Evolutionary conservation across 2,797 vertebrate genomes (phyloP), one percentile per base, ranked within the genome.

Genomic region (Harpagifer antarcticus): DNA sequence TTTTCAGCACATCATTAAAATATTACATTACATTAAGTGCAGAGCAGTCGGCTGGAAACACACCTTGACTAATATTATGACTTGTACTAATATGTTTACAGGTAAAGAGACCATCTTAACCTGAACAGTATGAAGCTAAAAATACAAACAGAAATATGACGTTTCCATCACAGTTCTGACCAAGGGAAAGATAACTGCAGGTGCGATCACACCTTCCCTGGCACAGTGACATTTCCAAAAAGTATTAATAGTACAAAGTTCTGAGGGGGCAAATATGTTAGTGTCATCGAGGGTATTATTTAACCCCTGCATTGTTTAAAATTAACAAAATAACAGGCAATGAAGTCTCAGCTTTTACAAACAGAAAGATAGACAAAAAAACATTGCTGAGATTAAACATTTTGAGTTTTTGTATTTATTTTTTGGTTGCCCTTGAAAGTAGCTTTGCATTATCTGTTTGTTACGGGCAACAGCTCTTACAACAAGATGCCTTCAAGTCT

Each of bases 161-260:
- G 40, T 78, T 40, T 59, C 40, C 40, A 57, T 37, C 5, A 16
- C 12, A 40, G 13, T 14, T 74, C 23, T 55, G 52, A 59, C 33
- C 54, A 52, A 81, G 37, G 6, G 23, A 55, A 40, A 66, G 56
- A 12, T 17, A 74, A 31, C 37, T 43, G 20, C 20, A 64, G 49
- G 64, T 83, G 68, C 0, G 9, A 68, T 82, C 42, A 47, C 42
- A 59, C 19, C 61, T 67, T 57, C 31, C 31, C 53, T 11, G 31
- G 80, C 69, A 61, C 65, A 52, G 66, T 43, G 62, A 71, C 74
- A 87, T 81, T 74, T 86, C 77, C 42, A 80, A 66, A 74, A 68
- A 57, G 47, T 74, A 58, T 70, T 44, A 58, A 56, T 68, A 55
- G 23, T 8, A 43, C 13, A 44, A 81, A 85, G 37, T 66, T 82